Evolutionary conservation across 1,140 invertebrate species (phyloP), one percentile per base, ranked within the genome.

Genomic region (Choristoneura fumiferana): DNA sequence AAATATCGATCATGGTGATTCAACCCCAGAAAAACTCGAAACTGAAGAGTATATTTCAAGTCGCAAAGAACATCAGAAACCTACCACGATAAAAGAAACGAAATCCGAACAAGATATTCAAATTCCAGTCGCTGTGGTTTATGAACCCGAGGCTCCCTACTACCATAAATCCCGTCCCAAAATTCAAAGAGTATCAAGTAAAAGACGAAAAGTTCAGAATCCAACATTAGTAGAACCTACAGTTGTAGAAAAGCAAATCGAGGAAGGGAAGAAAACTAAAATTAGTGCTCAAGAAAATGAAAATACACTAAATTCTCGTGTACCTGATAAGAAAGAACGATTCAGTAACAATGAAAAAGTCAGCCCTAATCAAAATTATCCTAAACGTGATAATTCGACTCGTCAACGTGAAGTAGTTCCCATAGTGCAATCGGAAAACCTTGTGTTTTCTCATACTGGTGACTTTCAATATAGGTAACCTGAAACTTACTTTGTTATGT

Each of bases 381-480:
- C 8, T 12, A 18, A 29, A 17, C 29, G 15, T 22, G 35, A 29
- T 17, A 56, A 56, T 12, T 38, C 8, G 17, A 53, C 34, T 40
- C 61, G 55, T 12, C 67, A 67, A 58, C 78, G 61, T 10, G 62
- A 71, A 45, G 67, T 76, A 1, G 69, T 88, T 9, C 85, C 81
- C 40, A 89, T 89, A 54, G 12, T 89, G 40, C 67, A 77, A 38
- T 78, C 76, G 17, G 65, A 78, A 62, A 88, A 82, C 57, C 67
- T 65, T 54, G 77, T 89, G 13, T 85, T 68, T 56, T 61, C 76
- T 6, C 73, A 86, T 33, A 84, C 59, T n/a, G 87, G 87, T 13
- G 71, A 80, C 22, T 89, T 81, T 57, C 77, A 81, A 54, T 89
- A 84, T 67, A 88, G 85, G 87, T 88, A 74, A 57, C n/a, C n/a